Conservation (phyloP, 2,888 invertebrate genomes). For the Diarsia dahlii region DNA sequence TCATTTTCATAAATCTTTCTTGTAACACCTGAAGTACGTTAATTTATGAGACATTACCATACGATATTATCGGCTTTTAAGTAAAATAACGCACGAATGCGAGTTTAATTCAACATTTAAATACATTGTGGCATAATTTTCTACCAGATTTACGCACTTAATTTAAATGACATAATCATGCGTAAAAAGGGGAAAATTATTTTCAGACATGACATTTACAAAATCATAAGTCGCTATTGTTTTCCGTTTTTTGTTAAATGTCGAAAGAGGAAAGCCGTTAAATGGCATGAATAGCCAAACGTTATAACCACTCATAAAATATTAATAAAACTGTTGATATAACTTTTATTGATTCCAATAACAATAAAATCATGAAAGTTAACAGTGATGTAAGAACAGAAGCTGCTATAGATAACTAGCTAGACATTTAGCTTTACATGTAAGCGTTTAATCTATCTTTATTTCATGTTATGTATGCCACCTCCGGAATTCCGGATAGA, state of each 20-base stretch:
- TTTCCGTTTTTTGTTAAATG: constrained; percentile 3
- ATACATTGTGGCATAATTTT: constrained; percentile 23
- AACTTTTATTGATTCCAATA: not conserved
- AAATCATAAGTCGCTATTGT: constrained; percentile 5
- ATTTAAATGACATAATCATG: constrained; percentile 38
- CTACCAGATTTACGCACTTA: constrained; percentile 35
- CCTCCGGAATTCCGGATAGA: not conserved
- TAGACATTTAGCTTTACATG: not conserved
- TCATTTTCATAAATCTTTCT: constrained; percentile 35
- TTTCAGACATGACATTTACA: constrained; percentile 7
- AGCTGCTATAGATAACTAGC: not conserved
- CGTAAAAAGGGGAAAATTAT: constrained; percentile 12
- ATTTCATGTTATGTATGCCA: not conserved
- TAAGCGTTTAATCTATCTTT: not conserved
- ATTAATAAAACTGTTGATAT: not conserved
- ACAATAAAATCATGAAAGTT: constrained; percentile 14
- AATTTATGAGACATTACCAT: constrained; percentile 46
- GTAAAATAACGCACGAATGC: constrained; percentile 15
- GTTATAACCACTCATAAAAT: not conserved
- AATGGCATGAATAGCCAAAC: not conserved
- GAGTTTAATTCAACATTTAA: constrained; percentile 28
- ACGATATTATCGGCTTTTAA: constrained; percentile 11
- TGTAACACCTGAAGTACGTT: constrained; percentile 30
- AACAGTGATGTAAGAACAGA: constrained; percentile 33
- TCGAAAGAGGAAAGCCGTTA: constrained; percentile 10